Conservation (phyloP, 2,113 vertebrate genomes). For the Dipodomys ordii region DNA sequence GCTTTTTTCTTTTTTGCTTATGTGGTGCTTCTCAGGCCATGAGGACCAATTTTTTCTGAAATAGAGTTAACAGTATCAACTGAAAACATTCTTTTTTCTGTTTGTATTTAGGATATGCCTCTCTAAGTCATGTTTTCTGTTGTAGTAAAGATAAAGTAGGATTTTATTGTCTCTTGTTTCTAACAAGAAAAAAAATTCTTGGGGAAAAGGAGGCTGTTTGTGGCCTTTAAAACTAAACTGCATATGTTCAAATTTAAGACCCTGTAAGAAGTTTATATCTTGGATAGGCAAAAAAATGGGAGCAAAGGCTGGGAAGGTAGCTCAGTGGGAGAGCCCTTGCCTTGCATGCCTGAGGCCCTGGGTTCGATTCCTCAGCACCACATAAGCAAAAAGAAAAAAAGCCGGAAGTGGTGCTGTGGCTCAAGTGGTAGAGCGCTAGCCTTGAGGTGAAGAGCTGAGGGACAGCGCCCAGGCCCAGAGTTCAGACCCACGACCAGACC, state of each 20-base stretch:
- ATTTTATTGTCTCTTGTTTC: conserved; percentile 74
- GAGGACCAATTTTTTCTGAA: conserved; percentile 19
- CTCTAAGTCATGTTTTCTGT: conserved; percentile 59
- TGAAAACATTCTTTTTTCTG: background rate
- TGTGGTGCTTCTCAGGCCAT: too few species aligned
- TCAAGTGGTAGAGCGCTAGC: too few species aligned
- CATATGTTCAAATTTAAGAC: background rate
- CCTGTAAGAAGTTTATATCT: background rate
- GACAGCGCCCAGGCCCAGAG: too few species aligned
- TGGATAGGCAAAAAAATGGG: conserved; percentile 5
- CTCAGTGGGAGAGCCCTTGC: too few species aligned
- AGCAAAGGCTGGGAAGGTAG: background rate
- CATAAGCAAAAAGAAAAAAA: too few species aligned
- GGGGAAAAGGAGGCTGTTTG: conserved; percentile 49
- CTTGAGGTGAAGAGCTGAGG: too few species aligned
- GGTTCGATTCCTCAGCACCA: too few species aligned
- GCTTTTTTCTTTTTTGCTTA: too few species aligned
- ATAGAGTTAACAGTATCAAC: conserved; percentile 12
- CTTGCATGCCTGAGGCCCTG: too few species aligned
- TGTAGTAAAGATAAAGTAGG: conserved; percentile 24
- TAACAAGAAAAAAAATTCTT: conserved; percentile 49
- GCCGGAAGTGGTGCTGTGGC: too few species aligned
- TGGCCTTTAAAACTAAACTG: conserved; percentile 64
- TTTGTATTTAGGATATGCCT: conserved; percentile 56
- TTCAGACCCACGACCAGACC: too few species aligned